Evolutionary conservation across 2,797 vertebrate species (phyloP).

Genomic region (Phylloscopus collybita): DNA sequence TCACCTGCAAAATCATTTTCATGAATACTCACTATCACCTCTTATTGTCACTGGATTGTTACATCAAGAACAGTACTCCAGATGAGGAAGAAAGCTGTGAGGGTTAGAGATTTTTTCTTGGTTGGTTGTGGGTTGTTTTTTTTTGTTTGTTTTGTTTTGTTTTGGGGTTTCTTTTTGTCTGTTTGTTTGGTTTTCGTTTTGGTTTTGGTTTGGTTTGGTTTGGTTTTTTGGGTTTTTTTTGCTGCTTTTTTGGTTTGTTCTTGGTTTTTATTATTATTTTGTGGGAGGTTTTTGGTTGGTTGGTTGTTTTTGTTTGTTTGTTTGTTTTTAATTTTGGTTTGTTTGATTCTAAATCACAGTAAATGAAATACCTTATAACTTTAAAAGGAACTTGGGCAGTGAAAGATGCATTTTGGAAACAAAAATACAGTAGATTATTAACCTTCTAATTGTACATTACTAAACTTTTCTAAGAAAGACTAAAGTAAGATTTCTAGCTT

Average conservation of each 20-base stretch:
- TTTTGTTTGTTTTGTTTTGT: too few species aligned
- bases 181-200: too few species aligned
- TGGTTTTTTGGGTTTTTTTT: background rate
- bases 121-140: background rate
- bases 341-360: background rate
- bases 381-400: background rate
- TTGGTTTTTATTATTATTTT: background rate
- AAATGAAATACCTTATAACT: background rate
- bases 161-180: too few species aligned
- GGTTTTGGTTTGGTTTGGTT: too few species aligned
- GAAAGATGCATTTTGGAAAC: background rate
- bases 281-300: fast-evolving
- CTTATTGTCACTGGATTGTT: background rate
- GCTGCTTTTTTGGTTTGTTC: background rate
- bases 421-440: background rate
- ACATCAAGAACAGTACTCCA: background rate
- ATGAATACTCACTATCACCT: background rate
- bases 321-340: background rate
- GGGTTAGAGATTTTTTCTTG: background rate
- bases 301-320: background rate
- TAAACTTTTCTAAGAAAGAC: background rate
- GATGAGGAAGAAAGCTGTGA: background rate
- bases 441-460: background rate
- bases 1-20: background rate
- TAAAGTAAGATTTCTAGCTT: background rate